Evolutionary conservation across 1,140 invertebrate species (phyloP).

Genomic region (Triops longicaudatus): DNA sequence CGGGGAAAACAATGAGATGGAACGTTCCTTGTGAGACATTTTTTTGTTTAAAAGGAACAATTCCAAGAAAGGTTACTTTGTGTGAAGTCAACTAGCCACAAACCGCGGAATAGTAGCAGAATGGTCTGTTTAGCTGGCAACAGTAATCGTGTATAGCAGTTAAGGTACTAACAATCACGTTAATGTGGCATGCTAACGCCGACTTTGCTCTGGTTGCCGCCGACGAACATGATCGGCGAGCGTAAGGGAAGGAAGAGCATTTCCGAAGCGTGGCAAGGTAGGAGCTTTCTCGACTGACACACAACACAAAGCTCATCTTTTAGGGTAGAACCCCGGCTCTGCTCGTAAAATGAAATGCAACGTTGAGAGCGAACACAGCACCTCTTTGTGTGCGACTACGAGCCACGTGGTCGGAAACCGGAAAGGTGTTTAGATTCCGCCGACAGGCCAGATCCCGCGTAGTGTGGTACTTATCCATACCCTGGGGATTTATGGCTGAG

Average conservation of each 20-base stretch:
- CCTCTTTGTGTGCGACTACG: neutral
- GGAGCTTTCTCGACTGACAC: neutral
- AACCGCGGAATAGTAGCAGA: neutral
- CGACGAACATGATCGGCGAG: neutral
- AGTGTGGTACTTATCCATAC: slow-evolving; percentile 8
- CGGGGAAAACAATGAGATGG: no score
- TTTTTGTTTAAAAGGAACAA: neutral
- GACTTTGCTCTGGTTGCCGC: neutral
- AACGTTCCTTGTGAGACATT: neutral
- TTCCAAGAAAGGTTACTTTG: neutral
- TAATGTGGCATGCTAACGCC: slow-evolving; percentile 3
- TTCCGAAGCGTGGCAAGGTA: slow-evolving; percentile 14
- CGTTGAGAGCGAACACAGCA: neutral
- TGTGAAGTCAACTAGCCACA: neutral
- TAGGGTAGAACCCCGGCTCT: neutral
- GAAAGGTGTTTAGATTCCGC: slow-evolving; percentile 14
- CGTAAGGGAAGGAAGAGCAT: neutral
- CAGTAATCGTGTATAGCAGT: slow-evolving; percentile 11
- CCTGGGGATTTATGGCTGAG: neutral
- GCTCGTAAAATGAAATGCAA: slow-evolving; percentile 10
- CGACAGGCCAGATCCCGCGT: slow-evolving; percentile 13
- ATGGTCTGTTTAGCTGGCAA: neutral
- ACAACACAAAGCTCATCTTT: slow-evolving; percentile 12
- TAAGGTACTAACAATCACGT: neutral
- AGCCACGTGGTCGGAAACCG: slow-evolving; percentile 13